These are phyloP conservation scores for Apodemia hepburni DNA, from an alignment of 2,888 invertebrate genomes.

Conservation along the genomic window DNA sequence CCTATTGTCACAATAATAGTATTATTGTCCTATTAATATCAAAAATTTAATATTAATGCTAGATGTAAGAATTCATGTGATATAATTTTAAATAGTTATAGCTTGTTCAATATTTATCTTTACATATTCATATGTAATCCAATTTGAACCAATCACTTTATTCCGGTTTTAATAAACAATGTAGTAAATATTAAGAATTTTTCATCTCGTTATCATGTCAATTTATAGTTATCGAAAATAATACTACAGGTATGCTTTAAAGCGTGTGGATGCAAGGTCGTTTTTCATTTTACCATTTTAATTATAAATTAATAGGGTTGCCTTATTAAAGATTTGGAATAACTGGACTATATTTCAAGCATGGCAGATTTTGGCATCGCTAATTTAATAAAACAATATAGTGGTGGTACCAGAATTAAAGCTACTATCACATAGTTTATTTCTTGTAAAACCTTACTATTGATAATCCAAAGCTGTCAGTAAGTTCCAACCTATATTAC, in stretches of 20 bases:
- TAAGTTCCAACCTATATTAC: neutral
- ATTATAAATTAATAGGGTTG: neutral
- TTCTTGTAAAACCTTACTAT: no score
- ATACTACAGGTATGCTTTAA: neutral
- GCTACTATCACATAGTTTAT: neutral
- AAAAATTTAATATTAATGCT: neutral
- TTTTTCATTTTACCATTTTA: neutral
- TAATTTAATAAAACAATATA: neutral
- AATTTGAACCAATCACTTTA: neutral
- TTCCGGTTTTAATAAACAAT: neutral
- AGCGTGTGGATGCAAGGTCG: neutral
- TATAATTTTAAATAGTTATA: conserved; percentile 2
- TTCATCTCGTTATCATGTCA: neutral
- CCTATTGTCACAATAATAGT: no score
- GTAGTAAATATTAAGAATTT: conserved; percentile 9
- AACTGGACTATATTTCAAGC: neutral
- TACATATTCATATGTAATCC: neutral
- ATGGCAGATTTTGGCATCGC: neutral
- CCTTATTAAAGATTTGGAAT: neutral
- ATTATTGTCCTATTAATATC: no score
- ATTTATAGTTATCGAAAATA: conserved; percentile 9
- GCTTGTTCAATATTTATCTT: neutral
- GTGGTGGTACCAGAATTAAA: neutral
- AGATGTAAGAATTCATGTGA: neutral
- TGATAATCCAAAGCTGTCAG: no score